These are phyloP conservation scores for Drosophila antonietae DNA, from an alignment of 2,888 invertebrate species.

Conservation along the genomic window DNA sequence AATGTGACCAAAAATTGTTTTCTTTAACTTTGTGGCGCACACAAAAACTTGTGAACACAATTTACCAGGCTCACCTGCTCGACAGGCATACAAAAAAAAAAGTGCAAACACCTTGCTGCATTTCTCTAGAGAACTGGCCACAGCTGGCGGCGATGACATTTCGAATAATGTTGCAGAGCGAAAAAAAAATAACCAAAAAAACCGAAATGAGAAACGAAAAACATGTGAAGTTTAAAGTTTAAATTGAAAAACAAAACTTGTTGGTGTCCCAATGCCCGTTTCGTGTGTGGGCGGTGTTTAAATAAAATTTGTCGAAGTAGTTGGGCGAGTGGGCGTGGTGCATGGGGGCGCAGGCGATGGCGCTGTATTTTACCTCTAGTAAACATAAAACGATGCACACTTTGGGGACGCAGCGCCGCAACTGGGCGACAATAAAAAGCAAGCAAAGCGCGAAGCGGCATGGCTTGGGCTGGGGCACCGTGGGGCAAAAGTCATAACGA, in stretches of 20 bases:
- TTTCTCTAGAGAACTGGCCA: slow-evolving; percentile 52
- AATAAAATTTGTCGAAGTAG: slow-evolving; percentile 60
- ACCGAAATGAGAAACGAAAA: slow-evolving; percentile 20
- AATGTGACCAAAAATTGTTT: slow-evolving; percentile 19
- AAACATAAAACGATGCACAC: slow-evolving; percentile 76
- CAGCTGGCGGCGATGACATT: slow-evolving; percentile 67
- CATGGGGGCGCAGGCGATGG: background rate
- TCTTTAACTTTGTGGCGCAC: slow-evolving; percentile 19
- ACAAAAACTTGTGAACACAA: slow-evolving; percentile 35
- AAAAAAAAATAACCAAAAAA: slow-evolving; percentile 13
- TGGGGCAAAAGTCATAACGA: slow-evolving; percentile 76
- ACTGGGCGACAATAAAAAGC: slow-evolving; percentile 76
- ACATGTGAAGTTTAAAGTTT: slow-evolving; percentile 68
- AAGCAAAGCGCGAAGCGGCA: slow-evolving; percentile 45
- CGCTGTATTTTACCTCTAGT: slow-evolving; percentile 64
- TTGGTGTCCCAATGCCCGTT: slow-evolving; percentile 35
- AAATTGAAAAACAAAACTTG: slow-evolving; percentile 73
- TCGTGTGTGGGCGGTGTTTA: slow-evolving; percentile 46
- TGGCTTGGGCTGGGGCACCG: slow-evolving; percentile 5
- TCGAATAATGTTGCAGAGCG: slow-evolving; percentile 46
- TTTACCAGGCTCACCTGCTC: slow-evolving; percentile 49
- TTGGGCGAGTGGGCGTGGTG: slow-evolving; percentile 7
- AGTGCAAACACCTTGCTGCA: slow-evolving; percentile 35
- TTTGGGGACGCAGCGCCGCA: slow-evolving; percentile 65
- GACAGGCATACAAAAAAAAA: slow-evolving; percentile 1